Evolutionary conservation across 2,888 invertebrate genomes (phyloP).

Genomic region (Sphinx pinastri): DNA sequence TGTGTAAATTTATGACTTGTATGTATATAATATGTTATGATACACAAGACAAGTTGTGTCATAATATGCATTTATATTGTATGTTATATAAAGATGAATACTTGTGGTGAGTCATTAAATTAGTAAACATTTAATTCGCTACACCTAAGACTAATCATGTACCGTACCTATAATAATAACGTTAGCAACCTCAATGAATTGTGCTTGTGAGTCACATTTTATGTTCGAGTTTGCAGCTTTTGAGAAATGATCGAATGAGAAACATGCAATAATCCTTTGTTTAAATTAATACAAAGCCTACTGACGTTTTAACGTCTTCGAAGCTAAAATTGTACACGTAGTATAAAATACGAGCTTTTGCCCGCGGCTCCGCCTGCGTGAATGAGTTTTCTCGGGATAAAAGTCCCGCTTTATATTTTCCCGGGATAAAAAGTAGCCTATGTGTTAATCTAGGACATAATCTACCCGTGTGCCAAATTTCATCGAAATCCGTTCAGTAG

Average conservation of each 20-base stretch:
- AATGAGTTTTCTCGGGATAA: too few relatives aligned
- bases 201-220: slow-evolving; percentile 51
- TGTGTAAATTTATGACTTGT: too few relatives aligned
- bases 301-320: not conserved
- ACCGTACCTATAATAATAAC: slow-evolving; percentile 45
- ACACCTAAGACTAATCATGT: slow-evolving; percentile 53
- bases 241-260: slow-evolving; percentile 45
- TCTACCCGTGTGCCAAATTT: too few relatives aligned
- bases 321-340: slow-evolving; percentile 1
- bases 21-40: not conserved
- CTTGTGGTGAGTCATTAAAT: slow-evolving; percentile 53
- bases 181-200: slow-evolving; percentile 49
- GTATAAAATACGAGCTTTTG: not conserved
- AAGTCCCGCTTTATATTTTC: too few relatives aligned
- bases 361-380: too few relatives aligned
- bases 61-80: not conserved
- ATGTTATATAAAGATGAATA: slow-evolving; percentile 47
- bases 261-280: slow-evolving; percentile 40
- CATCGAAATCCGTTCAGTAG: too few relatives aligned
- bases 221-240: slow-evolving; percentile 45
- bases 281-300: slow-evolving; percentile 6
- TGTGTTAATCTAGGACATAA: too few relatives aligned
- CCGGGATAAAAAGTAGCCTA: too few relatives aligned
- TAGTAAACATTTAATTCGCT: slow-evolving; percentile 59
- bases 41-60: not conserved